phyloP scores from a whole-genome alignment of 2,888 invertebrate species.

The Portevinia maculata region DNA sequence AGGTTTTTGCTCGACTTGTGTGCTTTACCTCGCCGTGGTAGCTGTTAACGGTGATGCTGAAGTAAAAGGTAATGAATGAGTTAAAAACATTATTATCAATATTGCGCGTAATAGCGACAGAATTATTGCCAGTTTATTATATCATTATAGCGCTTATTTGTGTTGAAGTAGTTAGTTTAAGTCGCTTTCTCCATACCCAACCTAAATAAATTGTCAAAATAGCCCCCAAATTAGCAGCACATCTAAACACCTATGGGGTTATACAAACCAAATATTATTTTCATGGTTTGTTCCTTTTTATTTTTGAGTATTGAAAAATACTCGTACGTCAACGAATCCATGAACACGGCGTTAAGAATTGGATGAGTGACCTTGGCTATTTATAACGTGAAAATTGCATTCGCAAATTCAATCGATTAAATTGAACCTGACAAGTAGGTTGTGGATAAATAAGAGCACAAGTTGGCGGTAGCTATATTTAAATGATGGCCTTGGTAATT shows the following conservation, averaged over 20 bases:
- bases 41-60: constrained; percentile 24
- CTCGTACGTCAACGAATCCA: constrained; percentile 49
- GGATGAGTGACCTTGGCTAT: constrained; percentile 44
- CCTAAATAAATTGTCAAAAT: no score
- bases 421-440: constrained; percentile 3
- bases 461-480: neutral
- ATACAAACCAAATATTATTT: no score
- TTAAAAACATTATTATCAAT: constrained; percentile 25
- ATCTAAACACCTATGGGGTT: no score
- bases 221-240: no score
- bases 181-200: constrained; percentile 26
- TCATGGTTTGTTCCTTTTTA: no score
- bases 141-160: constrained; percentile 25
- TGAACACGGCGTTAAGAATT: constrained; percentile 41
- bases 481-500: constrained; percentile 16
- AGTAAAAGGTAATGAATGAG: constrained; percentile 26
- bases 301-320: constrained; percentile 19
- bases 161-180: neutral
- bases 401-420: constrained; percentile 34
- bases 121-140: constrained; percentile 14
- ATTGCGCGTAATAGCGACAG: neutral
- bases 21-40: constrained; percentile 13
- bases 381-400: constrained; percentile 45
- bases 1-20: constrained; percentile 64
- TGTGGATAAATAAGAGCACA: constrained; percentile 21